Base-by-base conservation (phyloP, 2,797 vertebrate species). In the Sandelia bainsii region DNA sequence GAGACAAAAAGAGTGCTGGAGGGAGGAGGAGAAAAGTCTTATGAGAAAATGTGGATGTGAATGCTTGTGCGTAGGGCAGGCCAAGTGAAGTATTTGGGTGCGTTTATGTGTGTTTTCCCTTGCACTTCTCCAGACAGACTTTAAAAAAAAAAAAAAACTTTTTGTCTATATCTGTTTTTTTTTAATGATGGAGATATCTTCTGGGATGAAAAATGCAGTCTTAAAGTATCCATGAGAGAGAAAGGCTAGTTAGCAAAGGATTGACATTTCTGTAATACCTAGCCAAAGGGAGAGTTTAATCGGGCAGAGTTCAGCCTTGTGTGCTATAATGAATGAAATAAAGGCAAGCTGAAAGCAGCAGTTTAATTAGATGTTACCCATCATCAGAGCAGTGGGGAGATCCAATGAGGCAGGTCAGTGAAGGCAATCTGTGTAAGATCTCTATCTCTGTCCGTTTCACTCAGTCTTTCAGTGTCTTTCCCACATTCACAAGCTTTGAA, bases 281-380 rank as follows among this genome's bases (percentile, higher is more conserved):
- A 81, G 80, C 89, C 37, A 16, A 53, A 63, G 81, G 83, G 80
- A 87, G 81, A 67, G 75, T 66, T 82, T 81, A 87, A 82, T 87
- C 73, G 83, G 77, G 50, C 81, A 64, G 76, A 69, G 78, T 56
- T 83, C 70, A 76, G 81, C 76, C 81, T 79, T 73, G 66, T 89
- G 76, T 48, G 78, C 75, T 73, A 22, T 89, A 90, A 91, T 89
- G 82, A 87, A 90, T 88, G 66, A 83, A 85, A 89, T 91, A 86
- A 90, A 91, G 76, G 83, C 77, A 65, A 82, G 71, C 77, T 84
- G 80, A 90, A 86, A 87, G 86, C 82, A 75, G 82, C 82, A 69
- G 80, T 83, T 91, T 92, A 89, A 92, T 91, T 87, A 89, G 84
- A 84, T 80, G 87, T 79, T 84, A 70, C 83, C 73, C 84, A 67